Percentiles rank a stretch among this genome's conserved stretches.
Conservation (phyloP, 2,888 invertebrate species). For the Odontomyia ornata region DNA sequence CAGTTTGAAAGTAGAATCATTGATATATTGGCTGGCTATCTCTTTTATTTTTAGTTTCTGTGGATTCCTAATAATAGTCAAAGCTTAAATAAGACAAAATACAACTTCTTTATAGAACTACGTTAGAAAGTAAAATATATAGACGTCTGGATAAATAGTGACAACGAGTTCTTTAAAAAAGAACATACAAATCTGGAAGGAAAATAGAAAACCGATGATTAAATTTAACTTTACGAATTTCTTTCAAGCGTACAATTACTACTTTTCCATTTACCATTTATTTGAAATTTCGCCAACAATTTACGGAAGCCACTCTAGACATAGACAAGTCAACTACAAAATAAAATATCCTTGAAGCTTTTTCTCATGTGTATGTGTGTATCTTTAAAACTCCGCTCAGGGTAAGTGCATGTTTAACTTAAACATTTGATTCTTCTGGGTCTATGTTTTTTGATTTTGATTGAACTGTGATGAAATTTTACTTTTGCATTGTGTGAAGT, state of each 20-base stretch:
- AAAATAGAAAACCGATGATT: constrained; percentile 28
- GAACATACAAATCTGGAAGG: constrained; percentile 48
- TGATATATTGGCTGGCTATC: too few relatives aligned
- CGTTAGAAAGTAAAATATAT: neutral
- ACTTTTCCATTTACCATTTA: neutral
- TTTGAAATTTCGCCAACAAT: neutral
- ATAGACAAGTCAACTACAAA: constrained; percentile 25
- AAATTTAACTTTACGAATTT: constrained; percentile 8
- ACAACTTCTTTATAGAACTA: neutral
- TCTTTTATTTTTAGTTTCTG: too few relatives aligned
- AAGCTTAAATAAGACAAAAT: neutral
- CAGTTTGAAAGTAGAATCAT: too few relatives aligned
- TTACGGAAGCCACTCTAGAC: constrained; percentile 35
- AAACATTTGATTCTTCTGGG: neutral
- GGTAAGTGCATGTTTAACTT: neutral
- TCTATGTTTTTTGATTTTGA: neutral
- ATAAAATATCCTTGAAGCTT: constrained; percentile 14
- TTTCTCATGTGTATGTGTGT: neutral
- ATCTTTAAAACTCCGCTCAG: neutral
- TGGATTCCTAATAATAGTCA: neutral
- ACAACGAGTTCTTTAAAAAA: constrained; percentile 50
- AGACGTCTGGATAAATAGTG: constrained; percentile 44
- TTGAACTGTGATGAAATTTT: too few relatives aligned
- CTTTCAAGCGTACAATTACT: neutral
- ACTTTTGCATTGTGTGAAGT: too few relatives aligned